phyloP scores from a whole-genome alignment of 2,888 invertebrate species.

The Nasonovia ribisnigri region DNA sequence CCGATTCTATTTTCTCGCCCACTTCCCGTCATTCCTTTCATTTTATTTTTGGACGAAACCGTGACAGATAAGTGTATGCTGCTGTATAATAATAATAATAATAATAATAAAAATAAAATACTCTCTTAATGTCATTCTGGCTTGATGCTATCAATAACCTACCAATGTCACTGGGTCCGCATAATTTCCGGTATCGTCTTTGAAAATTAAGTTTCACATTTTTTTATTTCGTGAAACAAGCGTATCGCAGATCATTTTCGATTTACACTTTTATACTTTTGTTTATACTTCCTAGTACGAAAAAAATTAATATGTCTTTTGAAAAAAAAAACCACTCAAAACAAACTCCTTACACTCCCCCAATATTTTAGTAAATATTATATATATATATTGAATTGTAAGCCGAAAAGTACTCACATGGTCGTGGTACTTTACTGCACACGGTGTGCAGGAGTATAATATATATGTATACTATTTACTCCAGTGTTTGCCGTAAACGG shows the following conservation, averaged over 20 bases:
- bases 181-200: slow-evolving; percentile 52
- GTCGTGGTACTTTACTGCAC: background rate
- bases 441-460: background rate
- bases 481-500: background rate
- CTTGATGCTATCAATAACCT: slow-evolving; percentile 43
- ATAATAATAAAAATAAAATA: background rate
- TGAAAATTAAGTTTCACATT: slow-evolving; percentile 24
- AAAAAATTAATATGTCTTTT: background rate
- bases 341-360: background rate
- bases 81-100: background rate
- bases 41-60: slow-evolving; percentile 19
- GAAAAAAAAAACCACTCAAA: slow-evolving; percentile 2
- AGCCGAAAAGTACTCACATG: background rate
- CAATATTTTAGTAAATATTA: background rate
- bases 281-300: background rate
- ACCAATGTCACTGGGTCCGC: background rate
- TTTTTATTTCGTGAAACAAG: background rate
- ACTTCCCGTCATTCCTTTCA: background rate
- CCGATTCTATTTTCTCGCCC: slow-evolving; percentile 17
- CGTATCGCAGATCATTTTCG: background rate
- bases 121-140: slow-evolving; percentile 7
- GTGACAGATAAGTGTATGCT: slow-evolving; percentile 34
- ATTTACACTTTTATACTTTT: background rate
- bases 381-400: background rate
- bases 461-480: background rate